A percentile compares a stretch with the other conserved stretches of the same genome.
Evolutionary conservation across 2,113 vertebrate genomes (phyloP).

Genomic region (Rhineura floridana): DNA sequence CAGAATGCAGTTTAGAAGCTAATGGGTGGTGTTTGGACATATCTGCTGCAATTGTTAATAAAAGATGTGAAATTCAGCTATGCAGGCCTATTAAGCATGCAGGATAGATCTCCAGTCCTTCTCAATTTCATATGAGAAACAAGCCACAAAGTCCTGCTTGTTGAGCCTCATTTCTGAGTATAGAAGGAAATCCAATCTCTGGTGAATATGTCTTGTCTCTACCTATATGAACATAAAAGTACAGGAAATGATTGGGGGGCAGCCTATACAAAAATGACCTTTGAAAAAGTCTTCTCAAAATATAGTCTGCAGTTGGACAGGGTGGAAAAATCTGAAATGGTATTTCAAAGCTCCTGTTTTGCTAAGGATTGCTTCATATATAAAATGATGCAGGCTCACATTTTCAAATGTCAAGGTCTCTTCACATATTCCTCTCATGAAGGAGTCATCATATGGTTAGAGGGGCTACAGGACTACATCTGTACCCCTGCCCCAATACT

Average conservation of each 20-base stretch:
- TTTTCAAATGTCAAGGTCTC: background rate
- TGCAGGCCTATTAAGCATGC: background rate
- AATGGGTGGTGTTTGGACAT: background rate
- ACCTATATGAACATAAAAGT: background rate
- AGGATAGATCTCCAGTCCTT: constrained; percentile 4
- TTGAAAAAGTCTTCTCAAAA: background rate
- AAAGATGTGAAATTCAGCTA: constrained; percentile 5
- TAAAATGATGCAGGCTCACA: background rate
- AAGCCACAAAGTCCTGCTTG: constrained; percentile 26
- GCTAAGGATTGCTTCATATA: background rate
- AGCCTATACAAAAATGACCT: background rate
- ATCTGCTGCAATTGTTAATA: constrained; percentile 9
- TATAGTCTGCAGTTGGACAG: background rate
- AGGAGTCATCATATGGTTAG: background rate
- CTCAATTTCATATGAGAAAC: constrained; percentile 17
- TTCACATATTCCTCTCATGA: background rate
- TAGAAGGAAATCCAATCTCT: background rate
- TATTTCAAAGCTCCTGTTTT: background rate
- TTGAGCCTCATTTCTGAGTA: constrained; percentile 20
- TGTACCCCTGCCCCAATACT: background rate
- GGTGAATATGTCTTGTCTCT: background rate
- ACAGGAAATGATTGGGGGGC: background rate
- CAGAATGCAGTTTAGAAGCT: background rate
- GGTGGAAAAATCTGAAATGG: background rate
- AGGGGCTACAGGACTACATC: background rate